Base-by-base conservation (phyloP, 92 coral and sea anemone species). In the Heliopora coerulea region DNA sequence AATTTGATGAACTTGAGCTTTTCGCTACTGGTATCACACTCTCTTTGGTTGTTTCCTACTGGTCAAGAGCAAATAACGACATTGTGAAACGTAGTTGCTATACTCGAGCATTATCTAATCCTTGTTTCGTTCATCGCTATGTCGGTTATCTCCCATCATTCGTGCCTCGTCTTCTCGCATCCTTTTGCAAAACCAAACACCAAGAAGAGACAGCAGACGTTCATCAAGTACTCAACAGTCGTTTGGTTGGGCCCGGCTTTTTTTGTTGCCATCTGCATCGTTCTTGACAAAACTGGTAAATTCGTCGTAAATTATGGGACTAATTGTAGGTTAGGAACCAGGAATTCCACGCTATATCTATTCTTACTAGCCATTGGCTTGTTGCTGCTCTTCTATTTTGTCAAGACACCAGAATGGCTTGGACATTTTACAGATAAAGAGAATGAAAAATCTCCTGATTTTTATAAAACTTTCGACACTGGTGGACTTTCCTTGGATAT, bases 241-340 rank as follows among this genome's bases (percentile, higher is more conserved):
- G 85, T 86, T 28, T 88, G 95, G 96, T 39, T 82, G 35, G 49
- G 69, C 26, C 88, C 96, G 32, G 52, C 85, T 56, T 75, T 15
- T 15, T 83, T 81, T 40, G 84, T 83, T 28, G 41, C 56, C 44
- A 49, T 40, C 1, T 85, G 87, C 34, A 74, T 83, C 33, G 29
- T 66, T 52, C 72, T 88, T 59, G 96, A 85, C 78, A 82, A 77
- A 58, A 79, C 83, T 49, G 82, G 79, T 17, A 46, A 34, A 20
- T 78, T 78, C 37, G 54, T 66, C 23, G 80, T 86, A 80, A 84
- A 86, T 65, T 84, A 89, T 81, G 85, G 90, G 19, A 82, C 29
- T 19, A 62, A 41, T 50, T 88, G 93, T 81, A 85, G 89, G 93
- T 76, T 88, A 30, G 78, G 67, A 52, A 63, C 64, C 32, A 56